Evolutionary conservation across 2,113 vertebrate species (phyloP).

Genomic region (Rhinopomastus cyanomelas): DNA sequence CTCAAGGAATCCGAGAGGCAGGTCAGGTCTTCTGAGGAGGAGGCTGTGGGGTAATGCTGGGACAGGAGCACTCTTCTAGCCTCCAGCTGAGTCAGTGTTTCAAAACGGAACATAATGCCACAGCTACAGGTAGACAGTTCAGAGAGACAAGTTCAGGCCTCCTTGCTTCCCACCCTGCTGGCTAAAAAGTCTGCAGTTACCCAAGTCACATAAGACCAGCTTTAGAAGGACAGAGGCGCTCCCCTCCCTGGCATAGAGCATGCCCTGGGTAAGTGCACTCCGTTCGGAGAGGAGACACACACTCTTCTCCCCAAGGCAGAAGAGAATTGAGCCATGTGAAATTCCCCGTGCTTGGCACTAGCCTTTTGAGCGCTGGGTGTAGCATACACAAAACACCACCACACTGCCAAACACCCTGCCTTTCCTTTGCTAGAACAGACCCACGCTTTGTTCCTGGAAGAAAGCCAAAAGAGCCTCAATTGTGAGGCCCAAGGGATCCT

Average conservation of each 20-base stretch:
- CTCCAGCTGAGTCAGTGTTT: background rate
- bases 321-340: slow-evolving; percentile 45
- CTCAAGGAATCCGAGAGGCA: background rate
- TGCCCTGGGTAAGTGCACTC: background rate
- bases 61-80: background rate
- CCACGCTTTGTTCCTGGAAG: slow-evolving; percentile 13
- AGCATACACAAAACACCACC: slow-evolving; percentile 5
- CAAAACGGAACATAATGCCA: background rate
- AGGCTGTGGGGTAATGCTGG: background rate
- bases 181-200: background rate
- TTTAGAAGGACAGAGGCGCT: background rate
- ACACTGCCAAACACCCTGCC: slow-evolving; percentile 22
- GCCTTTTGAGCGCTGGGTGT: background rate
- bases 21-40: background rate
- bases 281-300: background rate
- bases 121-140: background rate
- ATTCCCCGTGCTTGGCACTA: background rate
- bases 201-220: background rate
- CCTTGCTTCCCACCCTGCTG: background rate
- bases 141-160: background rate
- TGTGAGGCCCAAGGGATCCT: slow-evolving; percentile 2
- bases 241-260: background rate
- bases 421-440: slow-evolving; percentile 13
- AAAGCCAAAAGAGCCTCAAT: background rate
- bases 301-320: background rate